A percentile compares a stretch with the other conserved stretches of the same genome.
Evolutionary conservation across 2,888 invertebrate species (phyloP).

Genomic region (Chloromyia formosa): DNA sequence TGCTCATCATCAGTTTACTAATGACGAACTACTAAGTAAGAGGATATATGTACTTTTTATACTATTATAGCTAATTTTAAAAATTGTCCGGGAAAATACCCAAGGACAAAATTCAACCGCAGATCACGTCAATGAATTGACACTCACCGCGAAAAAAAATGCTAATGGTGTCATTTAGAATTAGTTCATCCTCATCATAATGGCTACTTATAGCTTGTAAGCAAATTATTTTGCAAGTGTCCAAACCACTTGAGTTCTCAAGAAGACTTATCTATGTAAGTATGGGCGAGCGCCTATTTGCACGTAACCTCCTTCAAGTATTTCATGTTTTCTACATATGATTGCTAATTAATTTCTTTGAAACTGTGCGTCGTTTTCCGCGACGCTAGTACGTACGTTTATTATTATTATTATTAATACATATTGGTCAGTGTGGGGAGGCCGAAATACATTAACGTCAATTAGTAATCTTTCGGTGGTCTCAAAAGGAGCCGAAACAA

Average conservation of each 20-base stretch:
- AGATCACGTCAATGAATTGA: neutral
- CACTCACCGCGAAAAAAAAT: constrained; percentile 17
- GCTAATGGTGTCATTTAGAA: constrained; percentile 34
- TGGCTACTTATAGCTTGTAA: constrained; percentile 23
- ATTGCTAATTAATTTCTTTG: constrained; percentile 44
- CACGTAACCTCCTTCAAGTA: neutral
- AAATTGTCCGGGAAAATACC: too few relatives aligned
- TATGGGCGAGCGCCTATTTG: neutral
- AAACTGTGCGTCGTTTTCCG: constrained; percentile 36
- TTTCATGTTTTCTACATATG: constrained; percentile 28
- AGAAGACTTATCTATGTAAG: neutral
- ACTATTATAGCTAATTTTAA: too few relatives aligned
- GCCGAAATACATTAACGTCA: constrained; percentile 46
- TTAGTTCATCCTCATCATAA: constrained; percentile 39
- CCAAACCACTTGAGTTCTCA: neutral
- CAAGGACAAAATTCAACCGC: too few relatives aligned
- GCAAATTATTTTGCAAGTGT: constrained; percentile 40
- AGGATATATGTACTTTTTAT: too few relatives aligned
- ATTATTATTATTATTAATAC: too few relatives aligned
- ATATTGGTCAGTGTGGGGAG: constrained; percentile 19
- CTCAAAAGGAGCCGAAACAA: constrained; percentile 51
- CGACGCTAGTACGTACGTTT: neutral
- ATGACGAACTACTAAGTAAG: too few relatives aligned
- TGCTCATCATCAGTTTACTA: too few relatives aligned
- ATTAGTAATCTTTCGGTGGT: constrained; percentile 47